These are phyloP conservation scores for Smutsia gigantea DNA, from an alignment of 2,797 vertebrate species.

Conservation along the genomic window DNA sequence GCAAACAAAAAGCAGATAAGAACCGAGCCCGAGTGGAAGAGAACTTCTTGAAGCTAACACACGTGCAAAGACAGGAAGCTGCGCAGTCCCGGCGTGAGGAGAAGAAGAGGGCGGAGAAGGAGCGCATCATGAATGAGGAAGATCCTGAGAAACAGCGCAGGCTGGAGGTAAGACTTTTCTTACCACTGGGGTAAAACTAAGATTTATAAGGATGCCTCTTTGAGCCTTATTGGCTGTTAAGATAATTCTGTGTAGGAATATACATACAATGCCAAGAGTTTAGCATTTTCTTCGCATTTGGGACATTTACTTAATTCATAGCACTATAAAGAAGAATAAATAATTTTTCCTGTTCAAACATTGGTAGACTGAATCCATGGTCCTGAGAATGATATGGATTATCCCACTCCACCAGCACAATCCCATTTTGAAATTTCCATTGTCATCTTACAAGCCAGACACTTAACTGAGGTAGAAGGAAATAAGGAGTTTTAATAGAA, in stretches of 20 bases:
- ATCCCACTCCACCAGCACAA: background rate
- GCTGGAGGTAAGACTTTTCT: conserved; percentile 91
- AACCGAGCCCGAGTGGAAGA: conserved; percentile 98
- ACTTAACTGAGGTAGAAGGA: background rate
- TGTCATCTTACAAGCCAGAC: background rate
- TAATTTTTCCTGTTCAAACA: background rate
- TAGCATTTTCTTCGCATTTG: background rate
- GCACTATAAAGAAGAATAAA: background rate
- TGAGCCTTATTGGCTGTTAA: background rate
- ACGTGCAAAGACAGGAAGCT: conserved; percentile 97
- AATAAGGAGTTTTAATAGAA: conserved; percentile 37
- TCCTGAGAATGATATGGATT: background rate
- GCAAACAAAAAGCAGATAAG: conserved; percentile 97
- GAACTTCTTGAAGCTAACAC: conserved; percentile 99
- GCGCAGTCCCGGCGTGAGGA: conserved; percentile 97
- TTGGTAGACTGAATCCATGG: background rate
- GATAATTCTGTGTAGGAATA: background rate
- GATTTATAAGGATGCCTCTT: background rate
- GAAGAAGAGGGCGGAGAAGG: conserved; percentile 98
- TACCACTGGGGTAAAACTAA: background rate
- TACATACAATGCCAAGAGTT: background rate
- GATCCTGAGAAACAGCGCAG: conserved; percentile 98
- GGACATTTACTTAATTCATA: background rate
- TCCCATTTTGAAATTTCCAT: conserved; percentile 13
- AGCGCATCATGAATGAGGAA: conserved; percentile 99